Evolutionary conservation across 2,888 invertebrate genomes (phyloP).

Genomic region (Lasioglossum calceatum): DNA sequence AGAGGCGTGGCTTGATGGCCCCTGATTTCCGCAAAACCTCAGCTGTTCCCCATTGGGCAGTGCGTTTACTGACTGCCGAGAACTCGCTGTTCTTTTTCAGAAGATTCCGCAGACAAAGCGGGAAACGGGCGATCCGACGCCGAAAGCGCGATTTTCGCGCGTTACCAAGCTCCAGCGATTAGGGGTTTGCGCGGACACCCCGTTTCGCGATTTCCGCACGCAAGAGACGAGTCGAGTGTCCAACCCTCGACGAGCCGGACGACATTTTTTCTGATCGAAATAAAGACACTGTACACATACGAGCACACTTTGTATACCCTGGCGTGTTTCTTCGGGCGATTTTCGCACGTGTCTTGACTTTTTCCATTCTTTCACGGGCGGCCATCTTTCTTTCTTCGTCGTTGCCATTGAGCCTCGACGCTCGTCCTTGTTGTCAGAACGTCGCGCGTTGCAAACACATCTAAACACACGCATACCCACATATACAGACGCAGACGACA

Average conservation of each 20-base stretch:
- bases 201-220: background rate
- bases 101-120: background rate
- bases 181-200: background rate
- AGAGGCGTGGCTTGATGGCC: background rate
- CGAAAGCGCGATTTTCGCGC: slow-evolving; percentile 28
- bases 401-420: slow-evolving; percentile 33
- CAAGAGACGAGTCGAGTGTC: slow-evolving; percentile 9
- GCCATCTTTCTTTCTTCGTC: background rate
- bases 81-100: background rate
- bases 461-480: background rate
- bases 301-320: background rate
- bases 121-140: slow-evolving; percentile 24
- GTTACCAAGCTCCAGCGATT: slow-evolving; percentile 1
- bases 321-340: background rate
- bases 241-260: background rate
- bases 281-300: slow-evolving; percentile 12
- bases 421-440: slow-evolving; percentile 31
- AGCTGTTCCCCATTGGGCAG: background rate
- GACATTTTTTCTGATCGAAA: slow-evolving; percentile 16
- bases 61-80: background rate
- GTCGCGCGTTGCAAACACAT: background rate
- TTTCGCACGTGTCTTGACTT: background rate
- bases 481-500: background rate
- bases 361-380: background rate
- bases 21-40: background rate